Evolutionary conservation across 2,797 vertebrate species (phyloP), one percentile per base, ranked within the genome.

Genomic region (Notolabrus celidotus): DNA sequence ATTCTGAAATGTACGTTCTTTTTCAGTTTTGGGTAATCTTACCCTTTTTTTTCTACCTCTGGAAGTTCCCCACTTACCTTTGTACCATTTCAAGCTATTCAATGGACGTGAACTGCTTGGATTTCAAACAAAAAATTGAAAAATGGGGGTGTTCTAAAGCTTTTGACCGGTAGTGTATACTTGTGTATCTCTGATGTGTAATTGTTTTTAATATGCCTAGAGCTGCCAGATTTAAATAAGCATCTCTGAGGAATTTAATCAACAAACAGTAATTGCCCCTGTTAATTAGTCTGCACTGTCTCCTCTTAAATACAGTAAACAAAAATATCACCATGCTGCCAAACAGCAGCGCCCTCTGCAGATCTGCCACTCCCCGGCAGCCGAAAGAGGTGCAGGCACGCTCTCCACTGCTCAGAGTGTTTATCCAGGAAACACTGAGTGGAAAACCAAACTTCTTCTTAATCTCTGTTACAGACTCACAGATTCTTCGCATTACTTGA

Each of bases 381-480:
- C 27, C 1, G 5, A 65, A 42, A 68, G 77, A 71, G 65, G 51
- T 62, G 56, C 62, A 46, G 55, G 34, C 41, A 50, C 31, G 29
- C 29, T 49, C 68, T 61, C 22, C 15, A 10, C 49, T 67, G 34
- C 76, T 61, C 42, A n/a, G 41, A 65, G 22, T 50, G 38, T 68
- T 58, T 61, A 52, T 67, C 41, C 41, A 82, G 80, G 17, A 72
- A 78, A 45, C 46, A 22, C 10, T 68, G n/a, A 10, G 7, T 29
- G 56, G 47, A 54, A 68, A 67, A 68, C 9, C 47, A 69, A 33
- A 54, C 19, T 19, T 38, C 55, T 19, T 53, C 67, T 41, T 67
- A 69, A 88, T 71, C 33, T 19, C 41, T 83, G 58, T 19, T 80
- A 12, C 86, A 86, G 79, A 76, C 66, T 39, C 22, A 45, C 46